Base-by-base conservation (phyloP, 2,888 invertebrate genomes). In the Lithophane ornitopus region DNA sequence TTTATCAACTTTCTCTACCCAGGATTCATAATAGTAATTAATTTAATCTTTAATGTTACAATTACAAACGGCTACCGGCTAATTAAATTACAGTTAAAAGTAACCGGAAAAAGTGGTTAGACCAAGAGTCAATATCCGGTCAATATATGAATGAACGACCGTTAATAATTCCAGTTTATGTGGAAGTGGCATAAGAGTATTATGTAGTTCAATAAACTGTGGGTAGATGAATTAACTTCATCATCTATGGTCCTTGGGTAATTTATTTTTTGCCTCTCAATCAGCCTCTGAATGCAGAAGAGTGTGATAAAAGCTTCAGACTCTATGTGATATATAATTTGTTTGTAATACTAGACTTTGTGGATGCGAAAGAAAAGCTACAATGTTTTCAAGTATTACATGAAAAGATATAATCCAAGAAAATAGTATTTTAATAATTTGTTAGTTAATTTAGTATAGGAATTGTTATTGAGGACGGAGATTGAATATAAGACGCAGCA, bases 81-180 rank as follows among this genome's bases (percentile, higher is more conserved):
- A 75, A 70, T 86, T 70, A 65, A 81, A 80, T 84, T 76, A 82
- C 76, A 73, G 78, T 81, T 85, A 86, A 78, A 78, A 76, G 67
- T 63, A 63, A 61, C 70, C 88, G 88, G 88, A 84, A 85, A 85
- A 81, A 79, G 74, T 62, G 80, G 87, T 84, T 80, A 74, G 67
- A 75, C 54, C 74, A 26, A 70, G 72, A 80, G 61, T 71, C 72
- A 71, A 85, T 88, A 84, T 89, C 89, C 89, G 87, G 46, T 68
- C 66, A 59, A 70, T 76, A 71, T 75, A 62, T 81, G 59, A 84
- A 84, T 74, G 69, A 71, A 67, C 63, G 54, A 49, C 26, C 58
- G 67, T 80, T 75, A 74, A 67, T 70, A 67, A 41, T 68, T 74
- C 79, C 54, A 62, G 80, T 77, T 61, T 61, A 19, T 72, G 49